Conservation (phyloP, 2,797 vertebrate genomes). For the Chlorospingus semifuscus region DNA sequence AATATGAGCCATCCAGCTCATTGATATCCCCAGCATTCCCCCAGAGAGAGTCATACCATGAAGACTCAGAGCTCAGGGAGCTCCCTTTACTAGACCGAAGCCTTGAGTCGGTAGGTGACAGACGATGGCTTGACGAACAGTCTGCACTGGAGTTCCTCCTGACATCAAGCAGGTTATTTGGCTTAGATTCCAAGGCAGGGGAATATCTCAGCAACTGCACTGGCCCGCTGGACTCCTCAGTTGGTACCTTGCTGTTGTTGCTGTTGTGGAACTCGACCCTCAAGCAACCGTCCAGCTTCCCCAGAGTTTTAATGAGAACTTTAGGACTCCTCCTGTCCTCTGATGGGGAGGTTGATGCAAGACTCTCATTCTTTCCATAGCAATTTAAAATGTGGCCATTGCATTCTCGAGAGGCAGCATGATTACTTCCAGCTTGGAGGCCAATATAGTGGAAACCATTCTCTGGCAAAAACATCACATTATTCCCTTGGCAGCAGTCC, state of each 20-base stretch:
- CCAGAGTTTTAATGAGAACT: constrained; percentile 87
- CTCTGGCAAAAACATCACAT: constrained; percentile 63
- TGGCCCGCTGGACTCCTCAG: constrained; percentile 79
- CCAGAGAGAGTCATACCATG: constrained; percentile 96
- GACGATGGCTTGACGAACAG: constrained; percentile 67
- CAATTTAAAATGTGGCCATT: constrained; percentile 79
- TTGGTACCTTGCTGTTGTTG: constrained; percentile 68
- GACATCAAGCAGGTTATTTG: constrained; percentile 63
- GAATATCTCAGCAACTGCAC: constrained; percentile 95
- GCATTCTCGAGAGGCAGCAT: constrained; percentile 66
- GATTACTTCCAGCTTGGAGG: constrained; percentile 58
- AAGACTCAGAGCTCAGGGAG: constrained; percentile 90
- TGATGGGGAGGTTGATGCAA: constrained; percentile 53
- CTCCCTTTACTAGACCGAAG: constrained; percentile 91
- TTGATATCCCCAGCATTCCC: constrained; percentile 81
- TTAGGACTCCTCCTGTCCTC: constrained; percentile 86
- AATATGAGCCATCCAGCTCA: constrained; percentile 79
- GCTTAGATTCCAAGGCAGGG: constrained; percentile 79
- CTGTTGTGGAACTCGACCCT: constrained; percentile 91
- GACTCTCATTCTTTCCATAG: constrained; percentile 70
- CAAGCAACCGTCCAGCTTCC: constrained; percentile 88
- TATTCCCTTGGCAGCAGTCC: constrained; percentile 68
- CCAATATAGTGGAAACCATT: constrained; percentile 77
- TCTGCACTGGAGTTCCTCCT: constrained; percentile 71
- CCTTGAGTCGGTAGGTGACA: constrained; percentile 77